phyloP scores from a whole-genome alignment of 2,888 invertebrate genomes.

The Chesias legatella region DNA sequence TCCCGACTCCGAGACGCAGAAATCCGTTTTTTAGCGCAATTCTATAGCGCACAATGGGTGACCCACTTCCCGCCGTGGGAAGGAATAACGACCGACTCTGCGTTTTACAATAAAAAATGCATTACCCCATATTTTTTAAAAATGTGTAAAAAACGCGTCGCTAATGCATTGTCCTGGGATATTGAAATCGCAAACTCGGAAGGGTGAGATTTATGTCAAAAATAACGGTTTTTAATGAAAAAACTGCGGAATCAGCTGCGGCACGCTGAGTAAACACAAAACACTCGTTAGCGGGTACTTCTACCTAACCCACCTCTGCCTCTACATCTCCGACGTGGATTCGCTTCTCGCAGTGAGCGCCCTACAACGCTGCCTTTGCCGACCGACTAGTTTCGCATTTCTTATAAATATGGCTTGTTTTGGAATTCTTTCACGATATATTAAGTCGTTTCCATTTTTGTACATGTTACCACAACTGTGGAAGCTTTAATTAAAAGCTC shows the following conservation, averaged over 20 bases:
- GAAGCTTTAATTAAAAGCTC: no score
- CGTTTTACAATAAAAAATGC: constrained; percentile 72
- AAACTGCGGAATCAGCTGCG: constrained; percentile 68
- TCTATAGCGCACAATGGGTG: constrained; percentile 72
- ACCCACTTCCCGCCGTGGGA: constrained; percentile 80
- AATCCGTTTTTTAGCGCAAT: constrained; percentile 76
- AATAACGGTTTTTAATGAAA: constrained; percentile 75
- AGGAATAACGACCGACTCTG: constrained; percentile 74
- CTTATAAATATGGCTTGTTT: constrained; percentile 6
- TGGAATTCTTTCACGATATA: constrained; percentile 16
- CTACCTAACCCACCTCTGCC: background rate
- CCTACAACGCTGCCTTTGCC: constrained; percentile 12
- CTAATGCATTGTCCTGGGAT: constrained; percentile 65
- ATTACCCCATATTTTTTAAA: constrained; percentile 78
- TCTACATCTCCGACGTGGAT: no score
- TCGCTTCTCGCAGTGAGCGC: background rate
- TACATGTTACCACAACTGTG: background rate
- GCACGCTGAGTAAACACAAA: constrained; percentile 33
- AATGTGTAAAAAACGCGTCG: constrained; percentile 61
- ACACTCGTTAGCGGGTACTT: constrained; percentile 32
- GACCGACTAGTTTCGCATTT: constrained; percentile 20
- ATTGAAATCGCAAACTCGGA: constrained; percentile 69
- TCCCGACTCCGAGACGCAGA: constrained; percentile 51
- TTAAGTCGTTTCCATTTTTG: constrained; percentile 15
- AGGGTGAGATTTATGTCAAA: constrained; percentile 77